Conservation (phyloP, 2,113 vertebrate species). For the Catagonus wagneri region DNA sequence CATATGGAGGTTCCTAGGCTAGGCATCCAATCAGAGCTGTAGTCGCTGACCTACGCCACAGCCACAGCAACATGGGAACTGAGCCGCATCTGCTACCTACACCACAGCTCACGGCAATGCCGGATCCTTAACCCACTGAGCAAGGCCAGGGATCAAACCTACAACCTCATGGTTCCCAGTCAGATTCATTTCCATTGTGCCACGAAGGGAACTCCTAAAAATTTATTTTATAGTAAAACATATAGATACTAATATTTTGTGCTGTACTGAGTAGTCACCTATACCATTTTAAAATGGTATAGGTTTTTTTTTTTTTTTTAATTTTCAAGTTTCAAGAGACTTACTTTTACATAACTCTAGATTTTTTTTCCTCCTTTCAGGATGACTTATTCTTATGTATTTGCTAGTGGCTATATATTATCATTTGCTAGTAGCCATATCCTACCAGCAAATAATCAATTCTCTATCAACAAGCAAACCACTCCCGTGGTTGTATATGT, state of each 20-base stretch:
- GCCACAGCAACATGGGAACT: no score
- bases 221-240: not conserved
- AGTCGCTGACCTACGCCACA: no score
- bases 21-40: no score
- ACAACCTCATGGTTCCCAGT: no score
- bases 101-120: no score
- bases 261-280: not conserved
- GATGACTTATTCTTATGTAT: not conserved
- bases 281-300: not conserved
- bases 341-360: not conserved
- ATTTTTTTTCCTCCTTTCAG: constrained; percentile 3
- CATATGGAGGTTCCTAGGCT: no score
- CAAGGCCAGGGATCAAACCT: no score
- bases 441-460: not conserved
- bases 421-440: not conserved
- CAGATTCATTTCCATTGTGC: no score
- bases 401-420: not conserved
- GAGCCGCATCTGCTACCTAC: no score
- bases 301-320: not conserved
- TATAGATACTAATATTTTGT: not conserved
- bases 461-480: not conserved
- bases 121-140: no score
- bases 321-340: not conserved
- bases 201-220: no score
- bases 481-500: not conserved